Evolutionary conservation across 2,797 vertebrate species (phyloP).

Genomic region (Gambelia wislizenii): DNA sequence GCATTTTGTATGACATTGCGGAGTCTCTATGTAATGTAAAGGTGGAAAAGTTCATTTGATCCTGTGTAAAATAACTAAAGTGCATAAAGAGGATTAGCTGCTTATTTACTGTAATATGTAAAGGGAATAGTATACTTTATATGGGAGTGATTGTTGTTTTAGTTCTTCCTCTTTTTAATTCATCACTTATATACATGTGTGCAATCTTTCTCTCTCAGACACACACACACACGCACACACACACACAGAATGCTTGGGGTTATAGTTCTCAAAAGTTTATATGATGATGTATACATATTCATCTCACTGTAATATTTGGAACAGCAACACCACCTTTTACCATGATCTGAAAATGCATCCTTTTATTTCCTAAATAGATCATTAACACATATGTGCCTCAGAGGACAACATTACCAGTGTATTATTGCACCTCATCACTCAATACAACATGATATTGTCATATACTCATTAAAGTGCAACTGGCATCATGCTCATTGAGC

Average conservation of each 20-base stretch:
- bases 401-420: slow-evolving; percentile 32
- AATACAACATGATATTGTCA: slow-evolving; percentile 4
- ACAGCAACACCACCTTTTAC: slow-evolving; percentile 28
- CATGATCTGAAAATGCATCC: slow-evolving; percentile 36
- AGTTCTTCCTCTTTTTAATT: background rate
- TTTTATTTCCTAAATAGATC: slow-evolving; percentile 39
- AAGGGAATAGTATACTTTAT: background rate
- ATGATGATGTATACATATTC: background rate
- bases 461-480: slow-evolving; percentile 27
- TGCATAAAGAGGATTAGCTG: background rate
- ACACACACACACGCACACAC: background rate
- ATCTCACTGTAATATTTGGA: slow-evolving; percentile 51
- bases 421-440: slow-evolving; percentile 43
- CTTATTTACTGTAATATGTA: background rate
- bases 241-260: background rate
- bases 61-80: background rate
- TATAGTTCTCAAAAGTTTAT: background rate
- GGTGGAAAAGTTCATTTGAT: background rate
- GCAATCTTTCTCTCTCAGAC: too few relatives aligned
- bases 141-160: background rate
- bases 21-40: background rate
- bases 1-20: background rate
- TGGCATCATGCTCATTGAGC: slow-evolving; percentile 36
- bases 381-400: slow-evolving; percentile 42
- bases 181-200: background rate